phyloP scores from a whole-genome alignment of 2,888 invertebrate genomes.

The Mactromeris polynyma region DNA sequence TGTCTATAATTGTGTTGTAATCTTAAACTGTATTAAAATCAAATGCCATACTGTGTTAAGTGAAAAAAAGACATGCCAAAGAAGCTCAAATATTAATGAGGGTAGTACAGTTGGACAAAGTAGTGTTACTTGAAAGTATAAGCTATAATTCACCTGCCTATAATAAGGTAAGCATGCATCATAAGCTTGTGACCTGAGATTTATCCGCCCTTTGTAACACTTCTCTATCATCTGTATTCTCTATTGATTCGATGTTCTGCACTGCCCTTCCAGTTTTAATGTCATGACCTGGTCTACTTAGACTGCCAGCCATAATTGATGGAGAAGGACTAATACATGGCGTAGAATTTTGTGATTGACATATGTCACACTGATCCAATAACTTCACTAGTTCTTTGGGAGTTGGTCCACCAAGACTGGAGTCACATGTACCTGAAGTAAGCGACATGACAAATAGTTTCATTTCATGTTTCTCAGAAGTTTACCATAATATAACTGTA shows the following conservation, averaged over 20 bases:
- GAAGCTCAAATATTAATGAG: no score
- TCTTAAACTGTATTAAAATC: no score
- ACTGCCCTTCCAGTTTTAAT: neutral
- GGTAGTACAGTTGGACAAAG: no score
- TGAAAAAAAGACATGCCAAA: no score
- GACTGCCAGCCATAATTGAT: slow-evolving; percentile 71
- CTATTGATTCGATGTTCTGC: slow-evolving; percentile 54
- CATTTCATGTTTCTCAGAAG: no score
- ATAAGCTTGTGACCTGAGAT: slow-evolving; percentile 63
- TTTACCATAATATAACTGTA: no score
- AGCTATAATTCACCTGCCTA: slow-evolving; percentile 14
- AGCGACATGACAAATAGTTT: no score
- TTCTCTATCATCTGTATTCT: slow-evolving; percentile 40
- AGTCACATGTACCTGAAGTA: slow-evolving; percentile 50
- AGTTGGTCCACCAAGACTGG: slow-evolving; percentile 93
- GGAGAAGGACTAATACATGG: slow-evolving; percentile 94
- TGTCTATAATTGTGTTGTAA: no score
- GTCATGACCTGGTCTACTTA: neutral
- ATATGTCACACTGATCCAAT: slow-evolving; percentile 97
- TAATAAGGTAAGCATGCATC: slow-evolving; percentile 37
- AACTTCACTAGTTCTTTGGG: slow-evolving; percentile 96
- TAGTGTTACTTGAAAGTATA: neutral
- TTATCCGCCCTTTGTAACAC: slow-evolving; percentile 53
- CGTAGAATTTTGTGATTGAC: slow-evolving; percentile 92
- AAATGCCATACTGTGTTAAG: no score